Evolutionary conservation across 2,888 invertebrate species (phyloP), one percentile per base, ranked within the genome.

Genomic region (Torymus auratus): DNA sequence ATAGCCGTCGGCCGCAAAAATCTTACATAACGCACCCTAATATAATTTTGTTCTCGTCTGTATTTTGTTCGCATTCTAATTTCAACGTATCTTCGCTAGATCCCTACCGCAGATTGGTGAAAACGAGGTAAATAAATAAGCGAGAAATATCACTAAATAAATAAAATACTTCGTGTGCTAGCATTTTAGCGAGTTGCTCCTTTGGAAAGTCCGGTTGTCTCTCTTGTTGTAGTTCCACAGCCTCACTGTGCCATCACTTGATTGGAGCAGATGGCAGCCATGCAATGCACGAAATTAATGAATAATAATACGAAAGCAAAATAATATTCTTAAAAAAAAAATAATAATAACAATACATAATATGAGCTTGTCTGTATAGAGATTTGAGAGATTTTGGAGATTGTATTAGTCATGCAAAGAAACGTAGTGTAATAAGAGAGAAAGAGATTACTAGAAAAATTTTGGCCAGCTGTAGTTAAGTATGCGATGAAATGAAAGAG

Each of bases 271-370:
- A 81, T 72, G 81, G 85, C 85, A 88, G 87, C 88, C 91, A 91
- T 90, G 90, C 90, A 90, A 91, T 88, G 90, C 88, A 90, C 87
- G 86, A 89, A 88, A 88, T 87, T 85, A 86, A 85, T 87, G 86
- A 85, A 87, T 89, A 88, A 88, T 85, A 87, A 86, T 80, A 83
- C 81, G 11, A 82, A 81, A 75, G 78, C 83, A 83, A 81, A 78
- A 84, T 61, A 73, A 83, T 76, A 78, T 67, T 67, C 53, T 50
- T 70, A 69, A 77, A 65, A 76, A 69, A 61, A 69, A 15, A 60
- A 65, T 15, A 73, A 81, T 50, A 70, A 74, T 23, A 77, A 64
- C 64, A 77, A 67, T 73, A 79, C 76, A 77, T 73, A 60, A 77
- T 73, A 60, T 77, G 17, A 77, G 79, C 69, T 15, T 74, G 50